phyloP scores from a whole-genome alignment of 1,140 invertebrate genomes.

The Cotesia chilonis region DNA sequence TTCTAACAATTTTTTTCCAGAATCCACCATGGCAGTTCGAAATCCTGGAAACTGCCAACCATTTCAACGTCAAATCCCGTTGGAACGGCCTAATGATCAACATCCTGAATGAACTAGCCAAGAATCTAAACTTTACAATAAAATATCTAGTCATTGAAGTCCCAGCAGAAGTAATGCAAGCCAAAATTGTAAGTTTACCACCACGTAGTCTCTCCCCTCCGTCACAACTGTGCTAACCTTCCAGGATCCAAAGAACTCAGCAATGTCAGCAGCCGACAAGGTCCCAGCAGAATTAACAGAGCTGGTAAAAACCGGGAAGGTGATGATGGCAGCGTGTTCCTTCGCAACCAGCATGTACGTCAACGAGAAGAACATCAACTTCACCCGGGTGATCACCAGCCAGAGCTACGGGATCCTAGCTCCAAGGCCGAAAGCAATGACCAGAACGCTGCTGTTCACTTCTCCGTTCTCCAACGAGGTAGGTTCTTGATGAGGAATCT shows the following conservation, averaged over 20 bases:
- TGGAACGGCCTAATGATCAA: constrained; percentile 81
- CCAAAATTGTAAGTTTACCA: constrained; percentile 5
- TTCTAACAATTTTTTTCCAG: constrained; percentile 62
- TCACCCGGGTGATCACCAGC: constrained; percentile 78
- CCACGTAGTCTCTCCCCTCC: too few relatives aligned
- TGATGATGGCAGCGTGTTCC: constrained; percentile 77
- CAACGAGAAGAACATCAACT: constrained; percentile 74
- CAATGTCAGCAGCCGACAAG: constrained; percentile 47
- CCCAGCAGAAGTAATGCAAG: not conserved
- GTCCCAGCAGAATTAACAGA: constrained; percentile 60
- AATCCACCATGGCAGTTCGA: constrained; percentile 82
- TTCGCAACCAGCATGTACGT: constrained; percentile 74
- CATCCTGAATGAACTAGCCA: constrained; percentile 78
- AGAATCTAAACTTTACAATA: constrained; percentile 84
- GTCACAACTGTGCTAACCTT: not conserved
- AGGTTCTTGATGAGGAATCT: constrained; percentile 41
- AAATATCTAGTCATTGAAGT: constrained; percentile 37
- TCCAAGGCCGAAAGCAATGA: constrained; percentile 77
- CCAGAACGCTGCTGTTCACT: constrained; percentile 82
- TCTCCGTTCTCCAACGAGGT: constrained; percentile 84
- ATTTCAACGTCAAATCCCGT: constrained; percentile 62
- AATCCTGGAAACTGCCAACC: constrained; percentile 64
- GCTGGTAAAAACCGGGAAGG: constrained; percentile 63
- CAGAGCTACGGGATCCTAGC: constrained; percentile 83
- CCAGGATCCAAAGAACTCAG: constrained; percentile 33